Evolutionary conservation across 2,797 vertebrate species (phyloP).

Genomic region (Fistularia commersonii): DNA sequence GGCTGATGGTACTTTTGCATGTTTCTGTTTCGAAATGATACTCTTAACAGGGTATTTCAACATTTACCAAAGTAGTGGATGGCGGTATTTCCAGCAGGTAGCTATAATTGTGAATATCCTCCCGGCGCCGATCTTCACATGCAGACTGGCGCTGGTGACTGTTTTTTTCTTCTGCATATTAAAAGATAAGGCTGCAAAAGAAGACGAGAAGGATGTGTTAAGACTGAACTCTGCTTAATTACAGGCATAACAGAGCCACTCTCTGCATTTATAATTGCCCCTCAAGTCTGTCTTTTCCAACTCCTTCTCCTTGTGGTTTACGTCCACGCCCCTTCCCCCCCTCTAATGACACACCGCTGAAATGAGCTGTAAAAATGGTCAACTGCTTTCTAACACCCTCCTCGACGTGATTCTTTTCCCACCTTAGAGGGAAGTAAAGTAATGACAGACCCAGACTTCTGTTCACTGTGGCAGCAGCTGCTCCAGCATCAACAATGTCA

Average conservation of each 20-base stretch:
- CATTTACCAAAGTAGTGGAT: no score
- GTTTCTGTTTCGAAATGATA: no score
- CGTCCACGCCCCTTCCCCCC: slow-evolving; percentile 19
- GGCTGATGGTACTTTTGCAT: no score
- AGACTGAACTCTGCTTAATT: slow-evolving; percentile 47
- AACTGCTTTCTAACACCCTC: slow-evolving; percentile 37
- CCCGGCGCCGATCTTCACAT: not conserved
- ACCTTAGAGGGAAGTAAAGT: slow-evolving; percentile 29
- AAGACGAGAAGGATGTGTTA: slow-evolving; percentile 26
- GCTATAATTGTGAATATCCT: not conserved
- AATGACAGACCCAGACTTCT: slow-evolving; percentile 39
- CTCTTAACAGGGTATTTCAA: no score
- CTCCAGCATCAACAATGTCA: slow-evolving; percentile 1
- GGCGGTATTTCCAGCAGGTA: no score
- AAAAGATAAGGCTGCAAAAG: slow-evolving; percentile 11
- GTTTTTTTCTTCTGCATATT: slow-evolving; percentile 4
- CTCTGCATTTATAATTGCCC: slow-evolving; percentile 55
- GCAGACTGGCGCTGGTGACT: not conserved
- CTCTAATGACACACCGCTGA: slow-evolving; percentile 45
- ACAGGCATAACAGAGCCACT: slow-evolving; percentile 37
- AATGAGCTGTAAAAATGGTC: slow-evolving; percentile 36
- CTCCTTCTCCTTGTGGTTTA: slow-evolving; percentile 32
- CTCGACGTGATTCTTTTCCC: slow-evolving; percentile 27
- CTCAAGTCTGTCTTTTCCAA: slow-evolving; percentile 27
- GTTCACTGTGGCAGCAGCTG: slow-evolving; percentile 35